Base-by-base conservation (phyloP, 2,888 invertebrate genomes). In the Entomobrya proxima region DNA sequence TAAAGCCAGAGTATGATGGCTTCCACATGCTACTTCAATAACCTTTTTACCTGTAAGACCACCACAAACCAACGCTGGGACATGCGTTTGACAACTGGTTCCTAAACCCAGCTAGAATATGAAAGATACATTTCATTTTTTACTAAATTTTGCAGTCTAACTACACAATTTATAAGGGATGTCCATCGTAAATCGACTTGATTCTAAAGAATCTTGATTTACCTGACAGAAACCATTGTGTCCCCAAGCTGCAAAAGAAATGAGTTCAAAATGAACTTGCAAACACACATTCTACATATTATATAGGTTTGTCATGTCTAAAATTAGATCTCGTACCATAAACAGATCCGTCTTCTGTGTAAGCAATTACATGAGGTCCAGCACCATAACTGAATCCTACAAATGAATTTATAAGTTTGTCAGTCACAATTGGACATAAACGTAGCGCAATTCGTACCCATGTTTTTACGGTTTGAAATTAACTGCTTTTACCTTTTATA, bases 321-420 rank as follows among this genome's bases (percentile, higher is more conserved):
- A 61, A 2, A 61, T 61, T 64, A n/a, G n/a, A n/a, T n/a, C n/a
- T n/a, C 35, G 58, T 78, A 80, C 85, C 84, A 91, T 92, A 94
- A 1, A 94, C 91, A 88, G 93, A 92, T 30, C 94, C 94, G 81
- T 91, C 92, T 87, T 92, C 91, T 15, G 94, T 93, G 0, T 93
- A 92, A 1, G 94, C 94, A 40, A 94, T 91, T 1, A 94, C 93
- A 91, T 94, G 94, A 9, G 94, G 94, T 11, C 94, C 94, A 90
- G 93, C 93, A 0, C 94, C 94, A 91, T 93, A 94, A 0, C 93
- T 93, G 89, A 94, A 92, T 30, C 91, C 92, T 92, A 72, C n/a
- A 32, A n/a, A n/a, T n/a, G n/a, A n/a, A n/a, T n/a, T n/a, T 5
- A 64, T 32, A 55, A 55, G 24, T 76, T 40, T 40, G 9, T 76